Evolutionary conservation across 2,797 vertebrate genomes (phyloP).

Genomic region (Notoglanidium macrostoma): DNA sequence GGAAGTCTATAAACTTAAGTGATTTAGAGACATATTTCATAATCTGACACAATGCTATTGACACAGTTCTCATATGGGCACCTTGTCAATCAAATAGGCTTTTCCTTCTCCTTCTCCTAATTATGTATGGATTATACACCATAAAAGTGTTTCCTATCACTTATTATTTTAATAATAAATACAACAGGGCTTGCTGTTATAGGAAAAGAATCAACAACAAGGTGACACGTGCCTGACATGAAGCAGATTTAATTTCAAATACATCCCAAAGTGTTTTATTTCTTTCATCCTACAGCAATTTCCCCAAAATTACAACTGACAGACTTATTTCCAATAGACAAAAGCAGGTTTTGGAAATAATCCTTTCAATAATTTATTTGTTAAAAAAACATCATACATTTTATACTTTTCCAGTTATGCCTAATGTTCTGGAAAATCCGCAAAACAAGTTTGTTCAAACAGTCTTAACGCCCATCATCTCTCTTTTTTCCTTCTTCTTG

Average conservation of each 20-base stretch:
- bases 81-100: neutral
- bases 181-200: neutral
- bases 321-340: too few species aligned
- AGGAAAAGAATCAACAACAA: neutral
- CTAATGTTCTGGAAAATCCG: neutral
- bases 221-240: neutral
- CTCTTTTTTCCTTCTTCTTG: neutral
- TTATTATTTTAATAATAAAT: neutral
- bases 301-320: neutral
- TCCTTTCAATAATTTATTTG: neutral
- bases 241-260: neutral
- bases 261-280: neutral
- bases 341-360: too few species aligned
- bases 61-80: neutral
- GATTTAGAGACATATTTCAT: neutral
- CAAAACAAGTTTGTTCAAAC: neutral
- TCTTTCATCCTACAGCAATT: neutral
- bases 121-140: neutral
- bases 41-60: neutral
- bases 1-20: neutral
- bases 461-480: neutral
- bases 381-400: neutral
- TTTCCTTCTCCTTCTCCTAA: neutral
- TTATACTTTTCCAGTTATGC: too few species aligned
- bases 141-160: neutral